Evolutionary conservation across 2,113 vertebrate genomes (phyloP), one percentile per base, ranked within the genome.

Genomic region (Barnardius zonarius): DNA sequence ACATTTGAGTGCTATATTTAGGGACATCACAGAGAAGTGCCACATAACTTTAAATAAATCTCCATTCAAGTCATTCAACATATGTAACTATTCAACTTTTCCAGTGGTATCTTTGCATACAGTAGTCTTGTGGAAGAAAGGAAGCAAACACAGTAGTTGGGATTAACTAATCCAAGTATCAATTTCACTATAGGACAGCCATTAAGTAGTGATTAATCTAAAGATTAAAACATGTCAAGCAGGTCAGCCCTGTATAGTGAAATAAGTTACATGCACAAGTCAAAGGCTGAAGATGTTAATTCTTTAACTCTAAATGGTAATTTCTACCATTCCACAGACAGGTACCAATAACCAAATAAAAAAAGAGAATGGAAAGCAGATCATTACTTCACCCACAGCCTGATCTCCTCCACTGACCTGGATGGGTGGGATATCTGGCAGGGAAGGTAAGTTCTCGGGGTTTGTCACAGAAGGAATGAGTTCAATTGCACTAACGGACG

Each of bases 381-480:
- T 39, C 30, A 31, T 44, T 17, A 39, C 19, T 51, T 43, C 23
- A 46, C 30, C 27, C 28, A 7, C 25, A n/a, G 30, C 18, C 35
- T 52, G n/a, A 28, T 69, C 33, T 54, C 39, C 69, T 54, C 54
- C 92, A 97, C 98, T 97, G 92, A 99, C 99, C 99, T 99, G 99
- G 96, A 99, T 99, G 72, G 99, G 99, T 7, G 99, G 99, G 96
- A 99, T 99, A 97, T 99, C 99, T 1, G 99, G 99, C 84, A 99
- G 96, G 20, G 99, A 99, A 78, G 99, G 99, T 90, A 99, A 98
- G 96, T 99, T 99, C 97, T 99, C 99, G 6, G 99, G 99, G 92
- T 99, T 99, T 88, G 99, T 99, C 79, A 99, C 99, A 7, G 99
- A 99, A 61, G 99, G 99, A 91, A 99, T 99, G 92, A 99, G 98